Evolutionary conservation across 2,797 vertebrate genomes (phyloP).

Genomic region (Oreochromis mossambicus): DNA sequence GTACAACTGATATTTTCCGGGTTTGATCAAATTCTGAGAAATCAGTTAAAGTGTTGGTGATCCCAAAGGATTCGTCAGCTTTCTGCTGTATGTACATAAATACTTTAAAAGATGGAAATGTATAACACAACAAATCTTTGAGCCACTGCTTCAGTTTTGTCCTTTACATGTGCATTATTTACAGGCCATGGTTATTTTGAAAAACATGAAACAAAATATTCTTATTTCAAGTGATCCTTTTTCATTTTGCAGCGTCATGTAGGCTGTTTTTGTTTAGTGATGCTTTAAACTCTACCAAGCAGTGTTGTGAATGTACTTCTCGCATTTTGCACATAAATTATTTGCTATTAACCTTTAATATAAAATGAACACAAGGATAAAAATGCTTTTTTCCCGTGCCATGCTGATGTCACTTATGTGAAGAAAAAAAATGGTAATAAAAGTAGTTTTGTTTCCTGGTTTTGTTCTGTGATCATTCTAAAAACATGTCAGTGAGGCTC

Average conservation of each 20-base stretch:
- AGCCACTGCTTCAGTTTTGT: neutral
- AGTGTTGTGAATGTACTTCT: slow-evolving; percentile 35
- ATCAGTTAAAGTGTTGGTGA: neutral
- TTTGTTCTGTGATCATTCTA: neutral
- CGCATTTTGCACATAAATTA: slow-evolving; percentile 44
- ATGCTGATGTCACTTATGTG: neutral
- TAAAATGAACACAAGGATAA: neutral
- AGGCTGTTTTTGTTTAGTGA: neutral
- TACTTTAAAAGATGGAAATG: neutral
- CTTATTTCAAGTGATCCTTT: neutral
- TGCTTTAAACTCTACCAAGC: neutral
- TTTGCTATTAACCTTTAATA: neutral
- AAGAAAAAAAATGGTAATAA: neutral
- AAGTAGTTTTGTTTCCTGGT: neutral
- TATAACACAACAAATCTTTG: neutral
- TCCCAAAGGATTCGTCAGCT: neutral
- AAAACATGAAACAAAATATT: neutral
- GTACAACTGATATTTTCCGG: neutral
- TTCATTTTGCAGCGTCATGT: neutral
- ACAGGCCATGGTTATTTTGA: neutral
- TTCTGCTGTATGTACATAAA: neutral
- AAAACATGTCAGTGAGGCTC: neutral
- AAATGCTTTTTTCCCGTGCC: neutral
- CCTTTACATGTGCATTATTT: neutral
- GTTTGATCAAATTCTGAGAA: neutral